Evolutionary conservation across 2,113 vertebrate species (phyloP).

Genomic region (Ictidomys tridecemlineatus): DNA sequence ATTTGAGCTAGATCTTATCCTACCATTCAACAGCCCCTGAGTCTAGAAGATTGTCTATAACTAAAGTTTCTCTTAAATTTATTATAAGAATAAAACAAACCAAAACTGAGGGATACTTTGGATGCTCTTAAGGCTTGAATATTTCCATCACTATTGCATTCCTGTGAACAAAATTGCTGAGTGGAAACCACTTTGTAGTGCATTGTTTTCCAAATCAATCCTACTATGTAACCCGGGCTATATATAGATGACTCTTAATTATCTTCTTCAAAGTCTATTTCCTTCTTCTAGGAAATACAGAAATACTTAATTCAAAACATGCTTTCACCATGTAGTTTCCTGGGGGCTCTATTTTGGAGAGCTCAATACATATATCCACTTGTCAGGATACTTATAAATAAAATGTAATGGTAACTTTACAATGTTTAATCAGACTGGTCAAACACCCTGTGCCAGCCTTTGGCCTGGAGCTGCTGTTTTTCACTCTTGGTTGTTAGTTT

Average conservation of each 20-base stretch:
- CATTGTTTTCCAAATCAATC: constrained; percentile 20
- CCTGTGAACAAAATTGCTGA: background rate
- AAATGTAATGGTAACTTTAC: background rate
- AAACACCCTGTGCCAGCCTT: background rate
- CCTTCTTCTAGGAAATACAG: background rate
- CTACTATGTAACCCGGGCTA: background rate
- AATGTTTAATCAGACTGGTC: background rate
- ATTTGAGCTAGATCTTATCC: background rate
- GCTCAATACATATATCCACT: background rate
- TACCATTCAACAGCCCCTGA: background rate
- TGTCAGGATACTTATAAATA: background rate
- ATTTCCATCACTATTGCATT: background rate
- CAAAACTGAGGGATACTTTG: background rate
- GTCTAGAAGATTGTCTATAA: background rate
- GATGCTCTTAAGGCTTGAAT: background rate
- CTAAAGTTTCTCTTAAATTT: background rate
- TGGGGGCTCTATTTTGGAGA: background rate
- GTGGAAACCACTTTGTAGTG: background rate
- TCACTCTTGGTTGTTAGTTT: background rate
- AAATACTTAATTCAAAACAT: constrained; percentile 2
- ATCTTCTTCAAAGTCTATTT: constrained; percentile 16
- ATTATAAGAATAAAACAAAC: background rate
- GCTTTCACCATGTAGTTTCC: background rate
- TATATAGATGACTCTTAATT: background rate
- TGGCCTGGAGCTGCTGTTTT: background rate